Conservation (phyloP, 2,797 vertebrate genomes). For the Fratercula arctica region DNA sequence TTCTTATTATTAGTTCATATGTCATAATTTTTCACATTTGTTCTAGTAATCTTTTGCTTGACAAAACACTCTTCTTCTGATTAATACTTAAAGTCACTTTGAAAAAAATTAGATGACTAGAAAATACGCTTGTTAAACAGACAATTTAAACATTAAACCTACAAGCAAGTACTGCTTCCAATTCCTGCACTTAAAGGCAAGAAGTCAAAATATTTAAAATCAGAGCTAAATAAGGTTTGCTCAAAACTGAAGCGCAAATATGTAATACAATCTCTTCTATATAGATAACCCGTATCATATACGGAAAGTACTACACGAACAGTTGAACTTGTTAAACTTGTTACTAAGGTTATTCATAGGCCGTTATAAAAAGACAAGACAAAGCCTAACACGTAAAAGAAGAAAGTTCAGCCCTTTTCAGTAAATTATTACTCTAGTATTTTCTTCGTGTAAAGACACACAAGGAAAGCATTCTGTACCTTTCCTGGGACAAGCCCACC, state of each 20-base stretch:
- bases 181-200: neutral
- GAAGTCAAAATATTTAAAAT: neutral
- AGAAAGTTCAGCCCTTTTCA: rapidly evolving
- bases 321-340: neutral
- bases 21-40: no score
- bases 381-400: neutral
- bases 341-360: neutral
- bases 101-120: neutral
- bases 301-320: neutral
- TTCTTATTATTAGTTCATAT: neutral
- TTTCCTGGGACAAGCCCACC: conserved; percentile 97
- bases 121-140: neutral
- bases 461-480: conserved; percentile 72
- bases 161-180: neutral
- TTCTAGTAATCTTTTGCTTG: neutral
- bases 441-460: neutral
- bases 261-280: neutral
- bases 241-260: neutral
- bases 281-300: rapidly evolving
- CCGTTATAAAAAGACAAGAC: neutral
- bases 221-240: neutral
- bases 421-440: neutral
- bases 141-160: neutral
- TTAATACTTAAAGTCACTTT: neutral
- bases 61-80: neutral